A percentile compares a stretch with the other conserved stretches of the same genome.
Evolutionary conservation across 2,797 vertebrate species (phyloP).

Genomic region (Falco naumanni): DNA sequence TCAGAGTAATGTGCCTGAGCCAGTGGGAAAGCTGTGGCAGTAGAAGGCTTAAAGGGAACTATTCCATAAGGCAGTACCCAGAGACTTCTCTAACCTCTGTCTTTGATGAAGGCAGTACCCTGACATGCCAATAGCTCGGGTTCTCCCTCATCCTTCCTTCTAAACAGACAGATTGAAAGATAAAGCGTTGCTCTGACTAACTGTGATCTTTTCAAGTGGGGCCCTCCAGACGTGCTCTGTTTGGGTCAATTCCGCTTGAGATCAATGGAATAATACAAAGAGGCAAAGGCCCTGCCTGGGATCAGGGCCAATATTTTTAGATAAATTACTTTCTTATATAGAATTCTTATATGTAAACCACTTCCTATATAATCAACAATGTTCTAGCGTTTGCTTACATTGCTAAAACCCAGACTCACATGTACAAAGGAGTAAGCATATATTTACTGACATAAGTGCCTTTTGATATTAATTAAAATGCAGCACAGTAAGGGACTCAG

Average conservation of each 20-base stretch:
- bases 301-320: neutral
- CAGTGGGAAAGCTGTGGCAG: neutral
- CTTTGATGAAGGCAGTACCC: neutral
- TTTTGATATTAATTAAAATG: constrained; percentile 44
- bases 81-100: neutral
- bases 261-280: neutral
- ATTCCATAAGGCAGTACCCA: neutral
- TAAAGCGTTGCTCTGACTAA: neutral
- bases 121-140: neutral
- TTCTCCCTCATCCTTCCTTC: neutral
- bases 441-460: constrained; percentile 39
- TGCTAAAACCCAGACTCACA: constrained; percentile 12
- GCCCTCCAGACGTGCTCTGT: neutral
- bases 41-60: neutral
- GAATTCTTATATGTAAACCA: constrained; percentile 24
- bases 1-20: neutral
- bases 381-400: constrained; percentile 22
- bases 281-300: neutral
- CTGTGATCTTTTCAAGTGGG: neutral
- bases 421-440: constrained; percentile 7
- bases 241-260: neutral
- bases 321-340: constrained; percentile 18
- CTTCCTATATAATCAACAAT: constrained; percentile 37
- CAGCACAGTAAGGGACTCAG: neutral
- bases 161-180: neutral